These are phyloP conservation scores for Cygnus atratus DNA, from an alignment of 2,113 vertebrate genomes.

Conservation along the genomic window DNA sequence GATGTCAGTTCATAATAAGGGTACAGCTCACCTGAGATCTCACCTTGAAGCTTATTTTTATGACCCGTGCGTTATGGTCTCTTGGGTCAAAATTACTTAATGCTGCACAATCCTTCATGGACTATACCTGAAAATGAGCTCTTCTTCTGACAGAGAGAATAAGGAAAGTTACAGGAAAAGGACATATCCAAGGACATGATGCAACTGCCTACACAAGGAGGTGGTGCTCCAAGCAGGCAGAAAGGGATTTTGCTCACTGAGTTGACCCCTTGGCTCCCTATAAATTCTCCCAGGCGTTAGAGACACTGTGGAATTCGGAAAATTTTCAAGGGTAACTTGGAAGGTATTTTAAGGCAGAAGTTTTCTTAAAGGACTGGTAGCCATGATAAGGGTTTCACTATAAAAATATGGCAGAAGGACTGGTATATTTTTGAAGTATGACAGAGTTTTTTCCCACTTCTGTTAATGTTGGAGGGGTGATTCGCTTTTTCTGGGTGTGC, in stretches of 20 bases:
- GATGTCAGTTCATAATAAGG: fast-evolving
- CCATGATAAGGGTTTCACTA: too few species aligned
- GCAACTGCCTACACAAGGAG: neutral
- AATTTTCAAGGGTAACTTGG: neutral
- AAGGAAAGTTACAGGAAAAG: neutral
- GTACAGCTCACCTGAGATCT: neutral
- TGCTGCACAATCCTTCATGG: neutral
- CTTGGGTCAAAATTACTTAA: neutral
- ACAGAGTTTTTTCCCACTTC: neutral
- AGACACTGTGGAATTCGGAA: neutral
- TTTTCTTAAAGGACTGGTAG: neutral
- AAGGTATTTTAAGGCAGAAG: neutral
- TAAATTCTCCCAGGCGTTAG: neutral
- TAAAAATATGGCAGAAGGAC: neutral
- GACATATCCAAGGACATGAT: fast-evolving
- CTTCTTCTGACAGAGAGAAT: neutral
- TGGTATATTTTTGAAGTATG: neutral
- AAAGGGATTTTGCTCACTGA: neutral
- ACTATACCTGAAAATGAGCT: neutral
- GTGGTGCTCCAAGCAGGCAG: neutral
- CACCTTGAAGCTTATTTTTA: slow-evolving; percentile 11
- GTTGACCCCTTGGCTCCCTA: neutral
- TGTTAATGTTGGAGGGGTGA: neutral
- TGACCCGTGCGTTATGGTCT: neutral
- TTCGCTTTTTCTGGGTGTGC: neutral